phyloP scores from a whole-genome alignment of 2,797 vertebrate genomes.

The Sebastes oblongus region DNA sequence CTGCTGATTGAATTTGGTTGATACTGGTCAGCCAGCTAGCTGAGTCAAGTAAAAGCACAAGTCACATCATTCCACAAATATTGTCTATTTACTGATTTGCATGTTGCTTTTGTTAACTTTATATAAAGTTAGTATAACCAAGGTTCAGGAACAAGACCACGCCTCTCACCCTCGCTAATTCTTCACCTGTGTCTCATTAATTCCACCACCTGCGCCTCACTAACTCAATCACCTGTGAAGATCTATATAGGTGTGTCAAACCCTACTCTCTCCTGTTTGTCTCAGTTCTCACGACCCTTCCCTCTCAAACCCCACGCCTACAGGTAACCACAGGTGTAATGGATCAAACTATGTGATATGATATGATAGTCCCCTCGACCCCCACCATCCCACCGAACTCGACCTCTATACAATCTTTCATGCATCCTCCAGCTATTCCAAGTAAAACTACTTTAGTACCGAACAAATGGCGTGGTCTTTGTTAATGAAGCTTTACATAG shows the following conservation, averaged over 20 bases:
- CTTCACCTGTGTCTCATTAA: background rate
- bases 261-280: background rate
- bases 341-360: too few relatives aligned
- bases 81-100: background rate
- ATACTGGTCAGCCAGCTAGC: conserved; percentile 1
- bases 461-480: too few relatives aligned
- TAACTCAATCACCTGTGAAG: background rate
- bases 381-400: too few relatives aligned
- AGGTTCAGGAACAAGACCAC: too few relatives aligned
- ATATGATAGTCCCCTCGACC: too few relatives aligned
- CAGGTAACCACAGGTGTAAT: too few relatives aligned
- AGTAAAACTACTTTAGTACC: too few relatives aligned
- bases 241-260: background rate
- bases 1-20: conserved; percentile 8
- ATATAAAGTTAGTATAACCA: too few relatives aligned
- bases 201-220: too few relatives aligned
- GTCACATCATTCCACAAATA: background rate
- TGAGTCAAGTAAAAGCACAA: background rate
- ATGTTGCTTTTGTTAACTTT: background rate
- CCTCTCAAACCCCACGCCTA: background rate
- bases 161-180: background rate
- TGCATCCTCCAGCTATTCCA: too few relatives aligned
- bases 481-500: background rate
- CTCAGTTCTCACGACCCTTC: background rate
- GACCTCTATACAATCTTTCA: too few relatives aligned